Evolutionary conservation across 1,140 invertebrate genomes (phyloP).

Genomic region (Meloidogyne hapla): DNA sequence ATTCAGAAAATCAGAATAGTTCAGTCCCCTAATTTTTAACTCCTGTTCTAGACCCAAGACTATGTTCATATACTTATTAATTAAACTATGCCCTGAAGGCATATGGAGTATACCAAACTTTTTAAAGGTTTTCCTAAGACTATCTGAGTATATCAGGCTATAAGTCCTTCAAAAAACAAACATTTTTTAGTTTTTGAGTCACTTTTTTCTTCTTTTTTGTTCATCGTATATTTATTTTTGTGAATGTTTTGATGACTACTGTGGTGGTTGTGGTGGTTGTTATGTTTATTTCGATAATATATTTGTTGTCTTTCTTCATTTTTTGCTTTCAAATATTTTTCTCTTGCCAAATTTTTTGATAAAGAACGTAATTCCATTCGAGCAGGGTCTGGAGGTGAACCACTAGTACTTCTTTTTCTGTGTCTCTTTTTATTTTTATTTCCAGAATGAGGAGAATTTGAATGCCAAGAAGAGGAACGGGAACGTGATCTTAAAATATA

Average conservation of each 20-base stretch:
- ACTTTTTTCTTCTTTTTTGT: background rate
- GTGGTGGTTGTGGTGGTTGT: background rate
- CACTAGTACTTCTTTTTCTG: background rate
- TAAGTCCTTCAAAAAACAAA: background rate
- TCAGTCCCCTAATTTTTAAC: no score
- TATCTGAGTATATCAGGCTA: no score
- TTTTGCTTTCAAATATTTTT: conserved; percentile 1
- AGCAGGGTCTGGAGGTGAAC: background rate
- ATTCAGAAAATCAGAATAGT: no score
- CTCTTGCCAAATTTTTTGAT: conserved; percentile 5
- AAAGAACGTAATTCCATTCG: background rate
- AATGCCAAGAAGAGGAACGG: background rate
- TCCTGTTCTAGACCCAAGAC: no score
- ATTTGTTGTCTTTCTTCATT: background rate
- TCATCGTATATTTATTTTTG: background rate
- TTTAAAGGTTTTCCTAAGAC: no score
- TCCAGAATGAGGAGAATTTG: background rate
- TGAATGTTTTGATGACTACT: background rate
- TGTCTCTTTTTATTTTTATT: background rate
- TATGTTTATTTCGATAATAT: no score
- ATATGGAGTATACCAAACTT: no score
- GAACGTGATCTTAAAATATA: background rate
- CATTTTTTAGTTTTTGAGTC: background rate
- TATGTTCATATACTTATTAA: no score
- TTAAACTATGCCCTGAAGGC: no score